phyloP scores from a whole-genome alignment of 2,113 vertebrate species.

The Grantiella picta region DNA sequence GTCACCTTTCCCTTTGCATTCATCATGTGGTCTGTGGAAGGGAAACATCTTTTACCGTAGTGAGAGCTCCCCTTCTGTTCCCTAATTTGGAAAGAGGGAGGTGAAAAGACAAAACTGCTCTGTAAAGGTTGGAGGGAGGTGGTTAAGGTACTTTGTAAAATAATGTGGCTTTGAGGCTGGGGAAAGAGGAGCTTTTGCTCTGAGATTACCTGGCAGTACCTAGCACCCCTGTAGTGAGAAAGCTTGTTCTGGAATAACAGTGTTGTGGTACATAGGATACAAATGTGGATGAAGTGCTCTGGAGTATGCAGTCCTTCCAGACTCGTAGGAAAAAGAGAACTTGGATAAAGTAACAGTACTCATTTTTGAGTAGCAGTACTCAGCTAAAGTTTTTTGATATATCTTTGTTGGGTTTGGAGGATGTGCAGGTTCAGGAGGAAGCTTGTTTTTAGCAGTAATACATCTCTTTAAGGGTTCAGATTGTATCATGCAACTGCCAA shows the following conservation, averaged over 20 bases:
- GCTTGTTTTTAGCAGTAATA: not conserved
- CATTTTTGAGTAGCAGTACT: not conserved
- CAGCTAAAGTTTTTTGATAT: not conserved
- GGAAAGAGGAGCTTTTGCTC: not conserved
- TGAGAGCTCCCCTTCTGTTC: not conserved
- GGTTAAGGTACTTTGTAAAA: not conserved
- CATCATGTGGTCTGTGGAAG: not conserved
- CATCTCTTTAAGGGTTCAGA: not conserved
- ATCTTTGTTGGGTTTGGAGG: not conserved
- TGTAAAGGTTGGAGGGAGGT: not conserved
- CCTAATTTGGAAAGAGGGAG: not conserved
- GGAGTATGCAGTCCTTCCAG: fast-evolving
- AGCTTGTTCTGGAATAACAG: not conserved
- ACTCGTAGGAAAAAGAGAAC: not conserved
- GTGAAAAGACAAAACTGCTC: not conserved
- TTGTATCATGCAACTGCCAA: not conserved
- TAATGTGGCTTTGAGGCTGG: not conserved
- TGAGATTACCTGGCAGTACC: not conserved
- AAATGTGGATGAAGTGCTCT: not conserved
- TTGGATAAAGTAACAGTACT: fast-evolving
- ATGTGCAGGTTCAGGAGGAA: not conserved
- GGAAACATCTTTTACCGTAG: not conserved
- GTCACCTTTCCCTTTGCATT: not conserved
- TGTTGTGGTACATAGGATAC: not conserved
- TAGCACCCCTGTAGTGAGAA: not conserved